A percentile compares a stretch with the other conserved stretches of the same genome.
Conservation (phyloP, 2,888 invertebrate species). For the Microdon myrmicae region DNA sequence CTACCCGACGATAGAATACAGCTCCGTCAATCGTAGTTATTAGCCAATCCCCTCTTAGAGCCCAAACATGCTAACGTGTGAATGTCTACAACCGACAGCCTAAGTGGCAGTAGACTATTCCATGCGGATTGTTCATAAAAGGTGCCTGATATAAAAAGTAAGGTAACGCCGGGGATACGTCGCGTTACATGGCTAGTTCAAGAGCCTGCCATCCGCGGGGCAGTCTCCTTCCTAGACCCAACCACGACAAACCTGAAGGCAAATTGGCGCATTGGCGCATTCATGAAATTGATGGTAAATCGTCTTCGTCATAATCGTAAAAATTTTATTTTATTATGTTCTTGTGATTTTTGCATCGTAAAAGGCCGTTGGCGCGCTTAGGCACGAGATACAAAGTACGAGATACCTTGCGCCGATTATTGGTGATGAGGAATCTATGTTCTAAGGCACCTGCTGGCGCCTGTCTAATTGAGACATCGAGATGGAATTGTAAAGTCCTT, state of each 20-base stretch:
- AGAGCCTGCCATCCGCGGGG: constrained; percentile 7
- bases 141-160: constrained; percentile 1
- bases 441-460: constrained; percentile 1
- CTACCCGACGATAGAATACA: constrained; percentile 16
- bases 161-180: neutral
- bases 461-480: constrained; percentile 44
- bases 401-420: neutral
- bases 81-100: constrained; percentile 9
- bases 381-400: neutral
- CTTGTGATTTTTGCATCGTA: constrained; percentile 44
- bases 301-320: constrained; percentile 37
- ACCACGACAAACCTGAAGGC: constrained; percentile 24
- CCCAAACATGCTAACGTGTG: constrained; percentile 21
- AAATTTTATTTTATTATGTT: constrained; percentile 48
- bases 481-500: constrained; percentile 41
- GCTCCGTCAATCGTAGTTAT: constrained; percentile 10
- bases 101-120: neutral
- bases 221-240: constrained; percentile 13
- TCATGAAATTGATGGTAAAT: too few relatives aligned
- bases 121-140: neutral
- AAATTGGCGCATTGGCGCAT: constrained; percentile 31
- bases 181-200: constrained; percentile 16
- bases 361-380: constrained; percentile 9
- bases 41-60: constrained; percentile 20
- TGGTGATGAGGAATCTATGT: constrained; percentile 2